Percentiles rank a stretch among this genome's conserved stretches.
Evolutionary conservation across 1,140 invertebrate species (phyloP).

Genomic region (Caenorhabditis latens): DNA sequence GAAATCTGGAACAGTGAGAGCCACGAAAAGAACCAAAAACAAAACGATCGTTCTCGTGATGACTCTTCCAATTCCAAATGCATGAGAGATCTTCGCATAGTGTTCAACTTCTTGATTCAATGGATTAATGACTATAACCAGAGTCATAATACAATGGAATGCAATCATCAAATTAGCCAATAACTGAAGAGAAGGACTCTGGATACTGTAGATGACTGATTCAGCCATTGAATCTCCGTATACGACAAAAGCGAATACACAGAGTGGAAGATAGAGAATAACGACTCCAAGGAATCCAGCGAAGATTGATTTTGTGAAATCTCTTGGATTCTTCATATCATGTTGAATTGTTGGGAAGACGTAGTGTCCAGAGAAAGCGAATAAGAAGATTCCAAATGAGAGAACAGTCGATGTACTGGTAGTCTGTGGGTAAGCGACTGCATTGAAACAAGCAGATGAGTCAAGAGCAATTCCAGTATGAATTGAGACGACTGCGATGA

Average conservation of each 20-base stretch:
- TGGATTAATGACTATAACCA: slow-evolving; percentile 67
- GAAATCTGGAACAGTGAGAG: slow-evolving; percentile 66
- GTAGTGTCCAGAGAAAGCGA: slow-evolving; percentile 78
- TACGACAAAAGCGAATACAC: slow-evolving; percentile 62
- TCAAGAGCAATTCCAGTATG: slow-evolving; percentile 63
- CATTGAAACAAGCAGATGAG: slow-evolving; percentile 64
- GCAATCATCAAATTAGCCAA: slow-evolving; percentile 66
- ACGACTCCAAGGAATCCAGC: slow-evolving; percentile 65
- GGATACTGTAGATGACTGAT: slow-evolving; percentile 68
- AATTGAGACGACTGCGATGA: slow-evolving; percentile 65
- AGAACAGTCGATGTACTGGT: slow-evolving; percentile 69
- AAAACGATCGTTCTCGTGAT: slow-evolving; percentile 60
- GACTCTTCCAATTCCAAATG: slow-evolving; percentile 62
- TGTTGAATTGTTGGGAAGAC: slow-evolving; percentile 79
- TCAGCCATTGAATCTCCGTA: slow-evolving; percentile 64
- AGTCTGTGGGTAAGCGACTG: slow-evolving; percentile 64
- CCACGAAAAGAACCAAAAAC: slow-evolving; percentile 63
- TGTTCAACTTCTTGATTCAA: slow-evolving; percentile 68
- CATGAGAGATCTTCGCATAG: slow-evolving; percentile 63
- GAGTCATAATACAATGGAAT: slow-evolving; percentile 67
- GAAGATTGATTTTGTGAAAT: slow-evolving; percentile 72
- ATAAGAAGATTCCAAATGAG: slow-evolving; percentile 78
- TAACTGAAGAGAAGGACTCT: slow-evolving; percentile 63
- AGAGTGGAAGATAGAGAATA: slow-evolving; percentile 67
- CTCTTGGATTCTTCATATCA: slow-evolving; percentile 78